phyloP scores from a whole-genome alignment of 37 sponge, comb jelly and placozoan species.

The Oscarella lobularis region DNA sequence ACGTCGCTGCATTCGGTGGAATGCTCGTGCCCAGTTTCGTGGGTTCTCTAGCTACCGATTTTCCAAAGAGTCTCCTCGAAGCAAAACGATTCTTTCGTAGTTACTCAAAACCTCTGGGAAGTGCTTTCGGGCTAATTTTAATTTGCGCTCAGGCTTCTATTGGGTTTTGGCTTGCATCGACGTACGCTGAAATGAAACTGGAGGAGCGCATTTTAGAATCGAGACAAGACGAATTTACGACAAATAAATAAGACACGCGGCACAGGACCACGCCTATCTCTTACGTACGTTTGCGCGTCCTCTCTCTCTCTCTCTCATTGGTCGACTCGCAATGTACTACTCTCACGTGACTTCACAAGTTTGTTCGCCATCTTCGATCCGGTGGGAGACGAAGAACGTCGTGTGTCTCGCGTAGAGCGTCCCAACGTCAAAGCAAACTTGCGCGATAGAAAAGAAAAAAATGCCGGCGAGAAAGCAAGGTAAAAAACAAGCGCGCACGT shows the following conservation, averaged over 20 bases:
- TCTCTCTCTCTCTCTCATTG: no score
- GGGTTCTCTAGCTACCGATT: neutral
- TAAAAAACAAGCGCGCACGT: no score
- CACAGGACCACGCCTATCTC: neutral
- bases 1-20: neutral
- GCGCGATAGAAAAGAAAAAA: no score
- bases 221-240: neutral
- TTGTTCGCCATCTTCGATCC: neutral
- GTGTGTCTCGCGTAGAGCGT: neutral
- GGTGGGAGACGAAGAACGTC: no score
- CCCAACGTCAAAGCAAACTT: no score
- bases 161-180: neutral
- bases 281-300: neutral
- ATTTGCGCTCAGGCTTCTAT: neutral
- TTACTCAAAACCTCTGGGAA: neutral
- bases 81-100: neutral
- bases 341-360: neutral
- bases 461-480: slow-evolving; percentile 2
- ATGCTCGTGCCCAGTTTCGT: neutral
- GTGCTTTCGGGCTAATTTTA: neutral
- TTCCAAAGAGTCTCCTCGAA: neutral
- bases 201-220: neutral
- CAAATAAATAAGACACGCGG: neutral
- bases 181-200: neutral
- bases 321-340: no score